Evolutionary conservation across 1,140 invertebrate genomes (phyloP).

Genomic region (Leptoteleia sp.): DNA sequence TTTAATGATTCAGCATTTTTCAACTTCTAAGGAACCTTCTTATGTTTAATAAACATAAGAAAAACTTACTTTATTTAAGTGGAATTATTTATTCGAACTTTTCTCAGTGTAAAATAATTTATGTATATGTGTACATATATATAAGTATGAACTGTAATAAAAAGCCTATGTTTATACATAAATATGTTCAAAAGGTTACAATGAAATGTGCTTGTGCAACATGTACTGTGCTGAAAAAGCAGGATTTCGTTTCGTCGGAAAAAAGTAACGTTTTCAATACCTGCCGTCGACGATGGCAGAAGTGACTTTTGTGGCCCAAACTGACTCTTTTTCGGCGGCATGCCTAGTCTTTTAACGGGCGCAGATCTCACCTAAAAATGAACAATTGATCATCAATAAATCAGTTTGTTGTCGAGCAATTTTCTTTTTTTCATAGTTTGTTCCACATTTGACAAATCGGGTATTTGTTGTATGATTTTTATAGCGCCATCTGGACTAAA

Average conservation of each 20-base stretch:
- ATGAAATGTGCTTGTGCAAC: conserved; percentile 41
- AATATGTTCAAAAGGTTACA: conserved; percentile 28
- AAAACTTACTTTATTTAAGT: no score
- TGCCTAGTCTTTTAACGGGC: conserved; percentile 73
- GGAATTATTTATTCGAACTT: no score
- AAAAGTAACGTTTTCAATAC: conserved; percentile 57
- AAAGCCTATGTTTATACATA: conserved; percentile 36
- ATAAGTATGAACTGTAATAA: no score
- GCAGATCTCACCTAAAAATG: conserved; percentile 75
- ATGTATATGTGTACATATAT: no score
- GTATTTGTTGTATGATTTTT: conserved; percentile 17
- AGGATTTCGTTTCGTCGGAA: not conserved
- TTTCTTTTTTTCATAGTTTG: conserved; percentile 4
- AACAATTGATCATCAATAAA: not conserved
- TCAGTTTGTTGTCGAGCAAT: no score
- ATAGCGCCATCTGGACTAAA: conserved; percentile 29
- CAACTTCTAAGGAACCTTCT: no score
- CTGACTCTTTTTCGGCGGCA: conserved; percentile 73
- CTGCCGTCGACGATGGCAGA: conserved; percentile 66
- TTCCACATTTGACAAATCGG: conserved; percentile 18
- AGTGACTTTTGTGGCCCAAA: conserved; percentile 75
- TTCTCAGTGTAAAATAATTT: no score
- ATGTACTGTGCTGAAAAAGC: conserved; percentile 64
- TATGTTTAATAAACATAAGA: no score
- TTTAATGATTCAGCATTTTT: no score